Base-by-base conservation (phyloP, 2,797 vertebrate species). In the Labroides dimidiatus region DNA sequence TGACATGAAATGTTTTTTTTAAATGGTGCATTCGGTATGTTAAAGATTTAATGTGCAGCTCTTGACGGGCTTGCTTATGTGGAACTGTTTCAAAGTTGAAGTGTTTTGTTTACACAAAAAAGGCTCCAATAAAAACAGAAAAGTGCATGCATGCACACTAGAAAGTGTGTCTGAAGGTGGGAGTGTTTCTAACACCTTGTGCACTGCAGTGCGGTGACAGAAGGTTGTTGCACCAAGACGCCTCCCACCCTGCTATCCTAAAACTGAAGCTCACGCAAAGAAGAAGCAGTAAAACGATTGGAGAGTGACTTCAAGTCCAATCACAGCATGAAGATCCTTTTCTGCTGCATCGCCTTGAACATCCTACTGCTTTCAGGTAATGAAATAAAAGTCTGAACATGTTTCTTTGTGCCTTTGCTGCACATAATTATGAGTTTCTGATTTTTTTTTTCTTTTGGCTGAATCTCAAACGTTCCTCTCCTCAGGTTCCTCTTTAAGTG, bases 401-500 rank as follows among this genome's bases (percentile, higher is more conserved):
- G 8, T n/a, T 45, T 45, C 6, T 45, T 45, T 20, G 10, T 45
- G 17, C 20, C 10, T 45, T 20, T 45, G 43, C 43, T 44, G 43
- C 24, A 27, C 24, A 27, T 27, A 3, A 1, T 4, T 4, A 33
- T 33, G 4, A 1, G 8, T 15, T 45, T 17, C 44, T 45, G 19
- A 19, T 19, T 10, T 6, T 19, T 20, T 45, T 9, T 36, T 36
- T 27, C 24, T 27, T 27, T 33, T 33, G 30, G 30, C 30, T 33
- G 8, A 33, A 33, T 33, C 30, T 33, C 30, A 33, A 27, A 27
- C n/a, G 16, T 17, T 45, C 16, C 36, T 54, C 37, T 23, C 27
- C 15, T 17, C 24, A 47, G 42, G 19, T 48, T 47, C 19, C 4
- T 81, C 73, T 52, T 2, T 37, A 2, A 77, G 65, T 47, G 49